Base-by-base conservation (phyloP, 2,888 invertebrate species). In the Conus canariensis region DNA sequence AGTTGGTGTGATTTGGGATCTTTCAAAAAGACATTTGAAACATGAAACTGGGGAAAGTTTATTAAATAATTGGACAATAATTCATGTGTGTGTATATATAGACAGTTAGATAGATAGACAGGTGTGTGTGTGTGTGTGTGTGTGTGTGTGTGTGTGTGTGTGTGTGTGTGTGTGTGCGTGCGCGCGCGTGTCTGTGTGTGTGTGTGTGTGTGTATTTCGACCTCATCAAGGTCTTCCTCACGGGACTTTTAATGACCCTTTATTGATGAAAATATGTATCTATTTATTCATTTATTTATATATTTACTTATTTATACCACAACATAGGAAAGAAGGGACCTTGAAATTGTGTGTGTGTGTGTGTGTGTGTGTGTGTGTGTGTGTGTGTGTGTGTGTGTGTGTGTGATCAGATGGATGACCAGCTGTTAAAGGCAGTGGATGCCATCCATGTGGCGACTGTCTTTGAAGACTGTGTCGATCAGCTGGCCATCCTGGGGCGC, bases 381-480 rank as follows among this genome's bases (percentile, higher is more conserved):
- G 74, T 74, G 74, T 74, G 74, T 74, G 25, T 74, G 74, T 74
- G 74, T 74, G 74, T 74, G 74, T 74, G 16, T 64, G 10, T 67
- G 60, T 80, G 67, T 88, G 14, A 88, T 70, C 85, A 92, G 92
- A 92, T 92, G 91, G 80, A 80, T 80, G 90, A 70, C n/a, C 91
- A 86, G 9, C 92, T 94, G 92, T 91, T 95, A 87, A 85, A 88
- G 67, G 94, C 94, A 14, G 93, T 95, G 88, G 95, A 96, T 91
- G 95, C 96, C 89, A 95, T 96, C 90, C 95, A 95, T 88, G 92
- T 95, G 90, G 95, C 96, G 70, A 95, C 96, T 22, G 95, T 96
- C 70, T 92, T 96, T n/a, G 96, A 96, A 92, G 96, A 96, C 93
- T 95, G 95, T 92, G 95, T 96, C 45, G 95, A 96, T 91, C 96